phyloP scores from a whole-genome alignment of 2,797 vertebrate genomes.

The Notolepis coatsorum region DNA sequence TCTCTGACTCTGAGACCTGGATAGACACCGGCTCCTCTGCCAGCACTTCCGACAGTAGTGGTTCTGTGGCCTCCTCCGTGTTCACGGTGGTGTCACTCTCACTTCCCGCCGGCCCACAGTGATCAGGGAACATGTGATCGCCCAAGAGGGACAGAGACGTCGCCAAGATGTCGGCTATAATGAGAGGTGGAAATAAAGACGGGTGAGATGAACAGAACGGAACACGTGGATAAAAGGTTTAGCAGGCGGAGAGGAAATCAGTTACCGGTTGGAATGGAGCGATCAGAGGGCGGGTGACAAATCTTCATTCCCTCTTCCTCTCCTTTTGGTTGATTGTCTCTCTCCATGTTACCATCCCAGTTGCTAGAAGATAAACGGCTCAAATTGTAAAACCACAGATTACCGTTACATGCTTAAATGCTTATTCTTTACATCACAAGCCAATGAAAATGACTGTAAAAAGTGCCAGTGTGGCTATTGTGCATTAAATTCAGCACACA shows the following conservation, averaged over 20 bases:
- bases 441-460: no score
- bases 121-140: slow-evolving; percentile 70
- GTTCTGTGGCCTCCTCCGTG: slow-evolving; percentile 48
- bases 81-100: slow-evolving; percentile 19
- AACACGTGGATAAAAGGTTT: background rate
- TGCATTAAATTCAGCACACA: no score
- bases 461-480: no score
- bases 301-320: slow-evolving; percentile 64
- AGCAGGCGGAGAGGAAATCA: background rate
- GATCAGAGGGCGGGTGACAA: slow-evolving; percentile 49
- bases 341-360: slow-evolving; percentile 83
- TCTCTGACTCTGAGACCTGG: slow-evolving; percentile 19
- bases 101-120: slow-evolving; percentile 39
- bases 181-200: background rate
- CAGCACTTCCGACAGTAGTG: slow-evolving; percentile 27
- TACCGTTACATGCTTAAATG: no score
- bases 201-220: background rate
- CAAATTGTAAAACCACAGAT: no score
- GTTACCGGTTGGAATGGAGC: slow-evolving; percentile 59
- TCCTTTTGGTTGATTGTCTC: slow-evolving; percentile 65
- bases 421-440: no score
- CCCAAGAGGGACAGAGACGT: slow-evolving; percentile 67
- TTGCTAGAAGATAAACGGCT: slow-evolving; percentile 40
- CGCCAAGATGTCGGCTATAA: slow-evolving; percentile 56
- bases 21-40: slow-evolving; percentile 36